Evolutionary conservation across 2,888 invertebrate species (phyloP), one percentile per base, ranked within the genome.

Genomic region (Platycnemis pennipes): DNA sequence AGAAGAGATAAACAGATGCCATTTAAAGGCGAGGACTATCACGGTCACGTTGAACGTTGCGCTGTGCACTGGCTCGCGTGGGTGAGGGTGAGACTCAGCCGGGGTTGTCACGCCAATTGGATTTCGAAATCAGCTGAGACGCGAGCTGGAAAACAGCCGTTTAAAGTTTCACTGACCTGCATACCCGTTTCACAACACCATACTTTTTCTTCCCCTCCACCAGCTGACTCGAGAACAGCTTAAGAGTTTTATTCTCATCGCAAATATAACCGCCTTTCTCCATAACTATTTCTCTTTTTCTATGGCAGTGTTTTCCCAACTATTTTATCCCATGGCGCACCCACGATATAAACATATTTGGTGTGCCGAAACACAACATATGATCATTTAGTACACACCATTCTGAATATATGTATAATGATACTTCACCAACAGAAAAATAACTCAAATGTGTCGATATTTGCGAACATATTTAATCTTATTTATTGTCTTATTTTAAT

Each of bases 161-260:
- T 91, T 63, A 63, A 63, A 91, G 91, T 69, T 91, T 63, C 91
- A 91, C 63, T 63, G 91, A 91, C 91, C 91, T 45, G 56, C 63
- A 63, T 63, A 63, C 91, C 7, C 11, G 91, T 91, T 91, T 91
- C 91, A 91, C 91, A 91, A 91, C 91, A 42, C 63, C 22, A 44
- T 86, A 44, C 69, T 91, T 91, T 91, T 63, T 56, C n/a, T 77
- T 13, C 11, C n/a, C 16, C 1, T 31, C 63, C 26, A 8, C 2
- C 77, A 37, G n/a, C 63, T 26, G 63, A 26, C 22, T 37, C 13
- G 37, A 77, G 77, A 77, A 77, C 37, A 37, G 77, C 77, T 77
- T 37, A 11, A 7, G 11, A 53, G 37, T 31, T 77, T 7, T 37
- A 37, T 77, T 37, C 77, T 77, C 77, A 4, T 63, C 63, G 26